Evolutionary conservation across 1,140 invertebrate genomes (phyloP).

Genomic region (Drosophila prosaltans): DNA sequence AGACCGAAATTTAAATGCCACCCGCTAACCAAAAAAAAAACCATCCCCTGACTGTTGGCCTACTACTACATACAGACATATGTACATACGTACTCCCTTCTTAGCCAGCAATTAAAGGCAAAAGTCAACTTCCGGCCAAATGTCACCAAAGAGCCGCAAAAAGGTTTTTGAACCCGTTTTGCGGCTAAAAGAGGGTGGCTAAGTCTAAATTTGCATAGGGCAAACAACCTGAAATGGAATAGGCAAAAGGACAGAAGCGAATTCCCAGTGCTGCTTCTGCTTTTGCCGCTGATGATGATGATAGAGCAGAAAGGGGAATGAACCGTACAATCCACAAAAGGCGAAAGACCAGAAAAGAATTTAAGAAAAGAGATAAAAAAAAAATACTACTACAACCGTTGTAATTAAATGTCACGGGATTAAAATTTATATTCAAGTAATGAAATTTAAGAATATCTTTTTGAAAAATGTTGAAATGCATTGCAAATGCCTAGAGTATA

Average conservation of each 20-base stretch:
- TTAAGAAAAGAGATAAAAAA: slow-evolving; percentile 3
- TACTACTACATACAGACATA: too few species aligned
- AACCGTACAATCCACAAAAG: slow-evolving; percentile 22
- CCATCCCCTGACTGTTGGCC: neutral
- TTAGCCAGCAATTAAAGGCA: slow-evolving; percentile 63
- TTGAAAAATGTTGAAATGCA: too few species aligned
- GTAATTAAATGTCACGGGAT: too few species aligned
- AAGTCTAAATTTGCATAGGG: slow-evolving; percentile 65
- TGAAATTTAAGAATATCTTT: too few species aligned
- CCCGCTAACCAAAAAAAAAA: neutral
- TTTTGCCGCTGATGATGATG: neutral
- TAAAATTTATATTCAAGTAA: too few species aligned
- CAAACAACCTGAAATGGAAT: slow-evolving; percentile 35
- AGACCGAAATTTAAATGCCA: slow-evolving; percentile 9
- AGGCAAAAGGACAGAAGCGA: neutral
- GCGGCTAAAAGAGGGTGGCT: slow-evolving; percentile 27
- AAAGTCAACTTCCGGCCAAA: slow-evolving; percentile 67
- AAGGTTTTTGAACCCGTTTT: slow-evolving; percentile 70
- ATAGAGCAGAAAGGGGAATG: slow-evolving; percentile 46
- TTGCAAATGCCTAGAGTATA: too few species aligned
- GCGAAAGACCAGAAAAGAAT: slow-evolving; percentile 5
- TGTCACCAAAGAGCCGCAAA: slow-evolving; percentile 67
- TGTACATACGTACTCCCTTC: neutral
- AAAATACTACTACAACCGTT: too few species aligned
- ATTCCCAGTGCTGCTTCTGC: neutral